Evolutionary conservation across 2,888 invertebrate genomes (phyloP), one percentile per base, ranked within the genome.

Genomic region (Drosophila niveifrons): DNA sequence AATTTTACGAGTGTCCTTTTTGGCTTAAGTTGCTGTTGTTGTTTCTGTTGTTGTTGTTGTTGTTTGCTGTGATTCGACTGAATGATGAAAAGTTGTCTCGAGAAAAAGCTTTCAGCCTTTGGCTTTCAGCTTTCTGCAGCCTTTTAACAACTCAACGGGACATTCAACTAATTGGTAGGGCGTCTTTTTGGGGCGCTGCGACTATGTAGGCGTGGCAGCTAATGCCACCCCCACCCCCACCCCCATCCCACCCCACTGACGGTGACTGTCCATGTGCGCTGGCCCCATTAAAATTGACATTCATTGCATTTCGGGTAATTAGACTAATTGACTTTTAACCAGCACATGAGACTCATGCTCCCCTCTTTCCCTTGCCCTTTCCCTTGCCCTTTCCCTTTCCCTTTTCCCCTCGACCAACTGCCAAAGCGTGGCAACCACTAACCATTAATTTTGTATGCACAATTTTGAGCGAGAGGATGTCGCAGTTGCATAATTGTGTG

Each of bases 251-350:
- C n/a, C n/a, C n/a, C n/a, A n/a, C n/a, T 10, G 31, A 41, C 15
- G 13, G 39, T 15, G 36, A 36, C 39, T 66, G 53, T 53, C 65
- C 64, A 61, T 77, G 78, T 69, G 75, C 87, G 81, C 58, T 88
- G 87, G 87, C 87, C 81, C 68, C 89, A 83, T 86, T 88, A 58
- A 88, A 83, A 86, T 83, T 78, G 84, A 81, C 82, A 82, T 80
- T 87, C 88, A 87, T 84, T 87, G 86, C 82, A 80, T 74, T 85
- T 66, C 66, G 72, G 78, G 81, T 80, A 84, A 84, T 89, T 87
- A 89, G 69, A 72, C 89, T 87, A 87, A 89, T 87, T 89, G 88
- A 87, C 85, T 87, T 89, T 84, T 87, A 87, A 76, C 82, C 76
- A 77, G 73, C 76, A 84, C 74, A 78, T 76, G 81, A 59, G 75